Base-by-base conservation (phyloP, 2,113 vertebrate genomes). In the Percopsis transmontana region DNA sequence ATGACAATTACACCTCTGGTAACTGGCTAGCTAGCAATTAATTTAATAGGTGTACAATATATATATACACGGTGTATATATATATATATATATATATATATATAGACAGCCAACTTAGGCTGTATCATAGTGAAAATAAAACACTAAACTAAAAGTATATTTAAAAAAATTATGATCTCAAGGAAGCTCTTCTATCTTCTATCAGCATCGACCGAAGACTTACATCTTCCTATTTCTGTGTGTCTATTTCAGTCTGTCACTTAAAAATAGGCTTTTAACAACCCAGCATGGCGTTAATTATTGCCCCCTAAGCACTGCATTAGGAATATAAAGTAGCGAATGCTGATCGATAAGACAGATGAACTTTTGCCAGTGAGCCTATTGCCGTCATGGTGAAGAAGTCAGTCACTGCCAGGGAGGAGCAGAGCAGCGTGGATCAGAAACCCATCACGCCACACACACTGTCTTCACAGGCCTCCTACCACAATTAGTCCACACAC, bases 211-310 rank as follows among this genome's bases (percentile, higher is more conserved):
- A 85, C 73, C 68, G 57, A 47, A 74, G 66, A 71, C 63, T 80
- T 90, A 72, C 66, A 81, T 86, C 86, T 81, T 86, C 79, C 87
- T 86, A 91, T 89, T 90, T 89, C 88, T 85, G 84, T 82, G 42
- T 59, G 78, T 88, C 91, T 92, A 92, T 92, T 92, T 92, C 85
- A 53, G 91, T 91, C 90, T 89, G 89, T 91, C 90, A 87, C 77
- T 70, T 92, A 90, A 92, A 91, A 91, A 91, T 91, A 89, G 91
- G 87, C 83, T 90, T 91, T 92, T 91, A 90, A 91, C 86, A 91
- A 91, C 87, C 90, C 85, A 68, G 81, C 80, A 61, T 39, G 69
- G 77, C 64, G 58, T 92, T 91, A 87, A 92, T 90, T 87, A 90
- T 90, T 87, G 85, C 72, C 83, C 85, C 81, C 84, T 74, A 75